phyloP scores from a whole-genome alignment of 2,888 invertebrate genomes.

The Morpho achilles region DNA sequence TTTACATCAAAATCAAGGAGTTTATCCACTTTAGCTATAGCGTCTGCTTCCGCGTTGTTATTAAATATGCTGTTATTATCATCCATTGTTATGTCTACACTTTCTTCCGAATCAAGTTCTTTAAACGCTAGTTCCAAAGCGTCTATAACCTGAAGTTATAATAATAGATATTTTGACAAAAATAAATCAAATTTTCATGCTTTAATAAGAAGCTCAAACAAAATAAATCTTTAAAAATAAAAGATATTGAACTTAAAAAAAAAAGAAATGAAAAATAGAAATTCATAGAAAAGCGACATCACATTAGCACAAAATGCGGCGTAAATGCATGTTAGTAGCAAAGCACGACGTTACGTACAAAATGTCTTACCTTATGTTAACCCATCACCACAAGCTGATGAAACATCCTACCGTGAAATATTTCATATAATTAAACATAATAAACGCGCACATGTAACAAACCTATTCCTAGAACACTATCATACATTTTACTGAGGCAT shows the following conservation, averaged over 20 bases:
- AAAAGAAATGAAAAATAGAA: constrained; percentile 30
- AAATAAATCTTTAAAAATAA: constrained; percentile 19
- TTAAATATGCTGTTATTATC: constrained; percentile 45
- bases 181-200: constrained; percentile 11
- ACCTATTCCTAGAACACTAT: constrained; percentile 30
- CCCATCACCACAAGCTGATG: constrained; percentile 68
- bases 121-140: constrained; percentile 82
- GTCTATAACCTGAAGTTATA: constrained; percentile 76
- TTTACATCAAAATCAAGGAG: constrained; percentile 45
- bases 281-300: constrained; percentile 27
- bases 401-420: constrained; percentile 39
- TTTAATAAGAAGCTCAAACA: constrained; percentile 16
- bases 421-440: constrained; percentile 33
- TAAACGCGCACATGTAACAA: constrained; percentile 13
- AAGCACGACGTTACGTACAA: constrained; percentile 44
- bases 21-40: constrained; percentile 34
- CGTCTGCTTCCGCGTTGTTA: constrained; percentile 34
- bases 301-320: constrained; percentile 43
- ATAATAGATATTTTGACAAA: constrained; percentile 16
- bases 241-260: constrained; percentile 21
- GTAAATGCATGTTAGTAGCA: constrained; percentile 52
- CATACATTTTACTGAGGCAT: constrained; percentile 31
- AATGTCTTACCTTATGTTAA: constrained; percentile 58
- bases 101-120: constrained; percentile 79
- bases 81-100: constrained; percentile 54